A percentile compares a stretch with the other conserved stretches of the same genome.
These are phyloP conservation scores for Astyanax mexicanus DNA, from an alignment of 2,797 vertebrate species.

Conservation along the genomic window DNA sequence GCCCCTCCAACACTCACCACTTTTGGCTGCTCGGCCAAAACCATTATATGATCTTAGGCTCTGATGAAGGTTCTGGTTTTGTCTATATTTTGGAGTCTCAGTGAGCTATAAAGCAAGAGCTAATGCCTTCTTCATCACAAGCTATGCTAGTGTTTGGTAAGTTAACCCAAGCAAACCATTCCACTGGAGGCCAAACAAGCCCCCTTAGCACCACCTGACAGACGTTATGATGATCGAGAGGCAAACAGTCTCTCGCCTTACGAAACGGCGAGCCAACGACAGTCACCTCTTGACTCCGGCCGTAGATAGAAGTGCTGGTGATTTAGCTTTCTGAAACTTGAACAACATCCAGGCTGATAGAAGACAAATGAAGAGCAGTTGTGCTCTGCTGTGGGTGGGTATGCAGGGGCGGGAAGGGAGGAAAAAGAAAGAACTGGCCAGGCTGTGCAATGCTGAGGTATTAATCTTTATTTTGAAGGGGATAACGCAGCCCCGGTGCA, in stretches of 20 bases:
- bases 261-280: conserved; percentile 4
- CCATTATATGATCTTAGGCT: conserved; percentile 26
- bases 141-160: conserved; percentile 41
- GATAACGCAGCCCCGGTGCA: conserved; percentile 55
- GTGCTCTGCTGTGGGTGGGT: conserved; percentile 29
- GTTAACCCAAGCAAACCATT: conserved; percentile 42
- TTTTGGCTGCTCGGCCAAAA: conserved; percentile 30
- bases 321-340: conserved; percentile 11
- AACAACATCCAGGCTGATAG: conserved; percentile 24
- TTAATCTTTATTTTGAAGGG: conserved; percentile 73
- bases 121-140: conserved; percentile 36
- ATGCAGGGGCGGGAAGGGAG: conserved; percentile 28
- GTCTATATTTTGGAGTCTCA: conserved; percentile 28
- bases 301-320: conserved; percentile 19
- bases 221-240: conserved; percentile 51
- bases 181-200: conserved; percentile 27
- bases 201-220: not conserved
- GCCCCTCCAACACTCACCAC: conserved; percentile 37
- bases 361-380: conserved; percentile 69
- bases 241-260: conserved; percentile 19
- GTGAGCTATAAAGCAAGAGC: conserved; percentile 12
- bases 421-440: conserved; percentile 61
- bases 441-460: conserved; percentile 69
- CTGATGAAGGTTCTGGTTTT: conserved; percentile 11
- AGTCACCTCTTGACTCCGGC: not conserved